Evolutionary conservation across 2,113 vertebrate genomes (phyloP).

Genomic region (Symphodus melops): DNA sequence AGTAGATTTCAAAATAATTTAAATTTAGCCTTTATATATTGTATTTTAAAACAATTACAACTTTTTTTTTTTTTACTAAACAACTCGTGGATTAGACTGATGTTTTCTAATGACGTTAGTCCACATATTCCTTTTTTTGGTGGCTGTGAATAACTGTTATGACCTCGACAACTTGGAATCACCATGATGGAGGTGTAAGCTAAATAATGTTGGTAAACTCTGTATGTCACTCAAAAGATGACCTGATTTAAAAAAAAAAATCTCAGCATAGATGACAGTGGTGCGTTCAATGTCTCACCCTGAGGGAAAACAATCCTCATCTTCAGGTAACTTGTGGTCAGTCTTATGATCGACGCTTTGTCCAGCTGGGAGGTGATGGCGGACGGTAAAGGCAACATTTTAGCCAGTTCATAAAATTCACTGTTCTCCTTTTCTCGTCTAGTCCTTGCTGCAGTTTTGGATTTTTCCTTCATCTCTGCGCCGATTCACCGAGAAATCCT

Average conservation of each 20-base stretch:
- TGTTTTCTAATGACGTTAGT: too few species aligned
- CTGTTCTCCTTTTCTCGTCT: conserved; percentile 96
- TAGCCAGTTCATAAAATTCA: conserved; percentile 96
- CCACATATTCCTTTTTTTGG: too few species aligned
- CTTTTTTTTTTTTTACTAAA: too few species aligned
- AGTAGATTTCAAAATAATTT: too few species aligned
- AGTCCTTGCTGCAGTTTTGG: conserved; percentile 94
- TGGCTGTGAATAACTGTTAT: too few species aligned
- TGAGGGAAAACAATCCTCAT: conserved; percentile 88
- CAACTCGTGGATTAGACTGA: too few species aligned
- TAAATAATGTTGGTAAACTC: too few species aligned
- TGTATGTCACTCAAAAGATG: too few species aligned
- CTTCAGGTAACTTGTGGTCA: conserved; percentile 96
- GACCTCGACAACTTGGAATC: too few species aligned
- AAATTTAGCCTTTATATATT: too few species aligned
- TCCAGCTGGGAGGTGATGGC: conserved; percentile 96
- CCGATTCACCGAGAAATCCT: conserved; percentile 27
- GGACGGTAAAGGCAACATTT: conserved; percentile 95
- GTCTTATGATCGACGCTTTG: conserved; percentile 97
- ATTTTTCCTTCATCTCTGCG: conserved; percentile 91
- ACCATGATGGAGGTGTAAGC: too few species aligned
- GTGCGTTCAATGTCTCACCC: conserved; percentile 64
- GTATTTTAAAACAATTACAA: too few species aligned
- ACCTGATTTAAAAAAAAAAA: neutral
- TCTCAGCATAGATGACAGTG: neutral